These are phyloP conservation scores for Drosophila mimica DNA, from an alignment of 2,888 invertebrate species.

Conservation along the genomic window DNA sequence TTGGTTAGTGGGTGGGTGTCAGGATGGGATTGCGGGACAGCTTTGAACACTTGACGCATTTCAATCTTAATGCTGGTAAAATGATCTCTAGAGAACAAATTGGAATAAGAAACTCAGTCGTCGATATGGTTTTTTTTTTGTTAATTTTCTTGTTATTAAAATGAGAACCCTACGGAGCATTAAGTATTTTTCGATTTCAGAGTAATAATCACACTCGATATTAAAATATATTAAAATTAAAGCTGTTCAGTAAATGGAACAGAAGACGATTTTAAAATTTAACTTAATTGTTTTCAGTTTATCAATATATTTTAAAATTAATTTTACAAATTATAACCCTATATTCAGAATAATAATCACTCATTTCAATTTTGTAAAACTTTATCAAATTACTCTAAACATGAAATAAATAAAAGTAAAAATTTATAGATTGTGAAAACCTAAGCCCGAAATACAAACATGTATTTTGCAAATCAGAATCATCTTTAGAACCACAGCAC, in stretches of 20 bases:
- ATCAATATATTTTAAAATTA: not conserved
- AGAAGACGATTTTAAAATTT: not conserved
- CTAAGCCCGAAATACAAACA: not conserved
- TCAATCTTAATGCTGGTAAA: not conserved
- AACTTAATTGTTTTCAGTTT: not conserved
- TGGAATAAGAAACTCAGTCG: not conserved
- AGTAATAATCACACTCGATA: not conserved
- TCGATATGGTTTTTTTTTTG: not conserved
- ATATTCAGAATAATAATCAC: not conserved
- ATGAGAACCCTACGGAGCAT: not conserved
- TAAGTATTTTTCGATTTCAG: not conserved
- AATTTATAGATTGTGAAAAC: not conserved
- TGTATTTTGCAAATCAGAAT: not conserved
- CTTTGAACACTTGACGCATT: not conserved
- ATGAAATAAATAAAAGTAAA: not conserved
- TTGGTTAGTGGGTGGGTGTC: not conserved
- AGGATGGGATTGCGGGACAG: not conserved
- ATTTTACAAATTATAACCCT: not conserved
- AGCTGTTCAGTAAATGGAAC: not conserved
- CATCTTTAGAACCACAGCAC: not conserved
- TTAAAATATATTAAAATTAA: not conserved
- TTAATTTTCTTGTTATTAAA: not conserved
- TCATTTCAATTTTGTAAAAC: not conserved
- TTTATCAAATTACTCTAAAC: not conserved
- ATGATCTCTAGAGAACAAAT: not conserved